Conservation (phyloP, 2,797 vertebrate species). For the Oreochromis mossambicus region DNA sequence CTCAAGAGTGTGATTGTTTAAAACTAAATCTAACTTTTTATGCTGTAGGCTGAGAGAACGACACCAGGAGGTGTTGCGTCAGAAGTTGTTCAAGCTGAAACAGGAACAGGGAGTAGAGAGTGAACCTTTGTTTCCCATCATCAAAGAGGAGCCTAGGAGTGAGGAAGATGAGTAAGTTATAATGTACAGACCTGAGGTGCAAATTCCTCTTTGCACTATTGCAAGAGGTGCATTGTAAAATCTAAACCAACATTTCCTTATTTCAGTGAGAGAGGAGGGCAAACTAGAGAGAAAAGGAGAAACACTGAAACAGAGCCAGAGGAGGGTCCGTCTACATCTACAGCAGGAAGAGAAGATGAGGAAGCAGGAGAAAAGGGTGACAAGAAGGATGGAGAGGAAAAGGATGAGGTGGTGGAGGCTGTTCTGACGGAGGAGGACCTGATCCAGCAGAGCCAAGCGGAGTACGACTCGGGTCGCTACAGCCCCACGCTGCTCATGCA, state of each 20-base stretch:
- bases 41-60: slow-evolving; percentile 86
- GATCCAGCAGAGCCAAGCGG: slow-evolving; percentile 95
- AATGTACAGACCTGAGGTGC: background rate
- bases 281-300: background rate
- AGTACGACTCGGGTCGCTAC: slow-evolving; percentile 92
- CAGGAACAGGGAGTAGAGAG: slow-evolving; percentile 98
- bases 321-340: slow-evolving; percentile 44
- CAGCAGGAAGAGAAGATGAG: slow-evolving; percentile 17
- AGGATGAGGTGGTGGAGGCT: slow-evolving; percentile 80
- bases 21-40: background rate
- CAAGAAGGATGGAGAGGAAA: slow-evolving; percentile 50
- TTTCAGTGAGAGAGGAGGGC: slow-evolving; percentile 15
- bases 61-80: slow-evolving; percentile 94
- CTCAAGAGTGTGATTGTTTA: background rate
- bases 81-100: slow-evolving; percentile 96
- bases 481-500: slow-evolving; percentile 85
- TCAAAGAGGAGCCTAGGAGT: slow-evolving; percentile 80
- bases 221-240: background rate
- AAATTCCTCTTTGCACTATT: background rate
- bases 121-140: slow-evolving; percentile 92
- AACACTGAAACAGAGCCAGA: background rate
- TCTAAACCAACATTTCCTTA: background rate
- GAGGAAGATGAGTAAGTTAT: slow-evolving; percentile 73
- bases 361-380: slow-evolving; percentile 38
- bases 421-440: slow-evolving; percentile 96